Percentiles rank a stretch among this genome's conserved stretches.
These are phyloP conservation scores for Allygus modestus DNA, from an alignment of 2,888 invertebrate genomes.

Conservation along the genomic window DNA sequence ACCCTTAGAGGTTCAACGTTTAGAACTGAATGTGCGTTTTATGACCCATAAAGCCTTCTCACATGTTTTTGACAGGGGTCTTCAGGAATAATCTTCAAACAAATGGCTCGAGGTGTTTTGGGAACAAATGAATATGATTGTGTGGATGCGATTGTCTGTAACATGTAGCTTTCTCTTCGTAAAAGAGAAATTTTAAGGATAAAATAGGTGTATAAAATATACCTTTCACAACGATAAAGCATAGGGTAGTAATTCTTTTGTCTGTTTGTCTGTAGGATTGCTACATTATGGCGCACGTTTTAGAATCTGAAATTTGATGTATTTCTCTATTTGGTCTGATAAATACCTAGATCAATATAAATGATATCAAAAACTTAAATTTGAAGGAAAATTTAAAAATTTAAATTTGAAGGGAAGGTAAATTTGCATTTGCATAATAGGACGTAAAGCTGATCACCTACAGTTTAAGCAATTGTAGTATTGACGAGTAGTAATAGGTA, in stretches of 20 bases:
- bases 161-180: slow-evolving; percentile 3
- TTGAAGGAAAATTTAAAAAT: no score
- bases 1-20: background rate
- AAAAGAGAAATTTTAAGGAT: background rate
- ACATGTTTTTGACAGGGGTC: background rate
- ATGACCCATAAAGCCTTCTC: background rate
- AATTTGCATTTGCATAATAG: no score
- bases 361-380: no score
- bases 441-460: no score
- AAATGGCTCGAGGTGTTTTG: background rate
- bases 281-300: no score
- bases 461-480: no score
- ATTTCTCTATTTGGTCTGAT: no score
- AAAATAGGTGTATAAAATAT: background rate
- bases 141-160: background rate
- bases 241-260: background rate
- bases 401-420: no score
- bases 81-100: background rate
- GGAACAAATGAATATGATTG: background rate
- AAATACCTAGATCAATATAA: no score
- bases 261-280: background rate
- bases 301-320: no score
- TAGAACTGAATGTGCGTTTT: slow-evolving; percentile 3
- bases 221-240: background rate
- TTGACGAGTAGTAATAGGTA: no score